These are phyloP conservation scores for Dendropsophus ebraccatus DNA, from an alignment of 2,113 vertebrate species.

Conservation along the genomic window DNA sequence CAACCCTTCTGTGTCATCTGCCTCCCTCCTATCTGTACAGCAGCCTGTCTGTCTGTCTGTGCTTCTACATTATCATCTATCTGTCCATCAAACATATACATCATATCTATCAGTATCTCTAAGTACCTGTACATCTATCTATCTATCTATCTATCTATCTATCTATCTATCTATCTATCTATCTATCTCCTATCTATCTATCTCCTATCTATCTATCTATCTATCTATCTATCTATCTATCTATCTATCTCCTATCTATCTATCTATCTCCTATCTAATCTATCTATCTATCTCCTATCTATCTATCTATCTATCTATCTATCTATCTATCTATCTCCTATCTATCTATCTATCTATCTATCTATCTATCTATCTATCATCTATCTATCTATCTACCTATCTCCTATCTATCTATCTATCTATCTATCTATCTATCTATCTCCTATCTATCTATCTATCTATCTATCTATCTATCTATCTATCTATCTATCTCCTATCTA, in stretches of 20 bases:
- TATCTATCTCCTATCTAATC: no score
- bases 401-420: no score
- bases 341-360: no score
- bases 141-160: neutral
- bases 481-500: conserved; percentile 12
- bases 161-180: conserved; percentile 9
- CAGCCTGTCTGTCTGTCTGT: neutral
- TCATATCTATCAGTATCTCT: neutral
- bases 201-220: neutral
- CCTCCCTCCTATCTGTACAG: neutral
- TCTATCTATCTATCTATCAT: no score
- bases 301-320: no score
- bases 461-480: conserved; percentile 13
- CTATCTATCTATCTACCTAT: no score
- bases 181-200: neutral
- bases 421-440: no score
- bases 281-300: neutral
- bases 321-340: no score
- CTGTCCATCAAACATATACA: neutral
- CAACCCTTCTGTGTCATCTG: no score
- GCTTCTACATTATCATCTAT: neutral
- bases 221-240: neutral
- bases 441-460: conserved; percentile 17
- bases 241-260: neutral
- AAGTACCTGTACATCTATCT: no score